Base-by-base conservation (phyloP, 2,888 invertebrate genomes). In the Antheraea yamamai region DNA sequence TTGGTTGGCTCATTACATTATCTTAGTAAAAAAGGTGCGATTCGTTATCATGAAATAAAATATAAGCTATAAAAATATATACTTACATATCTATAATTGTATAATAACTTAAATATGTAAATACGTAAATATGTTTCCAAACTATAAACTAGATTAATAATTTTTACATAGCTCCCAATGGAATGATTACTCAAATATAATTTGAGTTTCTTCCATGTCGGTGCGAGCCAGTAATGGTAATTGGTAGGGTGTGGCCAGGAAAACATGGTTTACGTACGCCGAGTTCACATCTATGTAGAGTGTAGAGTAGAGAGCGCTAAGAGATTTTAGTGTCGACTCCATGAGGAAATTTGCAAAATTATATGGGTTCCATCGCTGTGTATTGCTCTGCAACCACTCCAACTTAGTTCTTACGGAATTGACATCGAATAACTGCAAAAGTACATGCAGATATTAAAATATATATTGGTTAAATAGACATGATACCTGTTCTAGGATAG, bases 201-300 rank as follows among this genome's bases (percentile, higher is more conserved):
- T 92, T 91, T 86, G 88, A 90, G 88, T 89, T 91, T 87, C 88
- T 88, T 91, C 86, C 86, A 86, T 84, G 85, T 86, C 58, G 87
- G 83, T 85, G 88, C 84, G 84, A 84, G 87, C 84, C 82, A 87
- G 89, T 92, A 89, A 91, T 91, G 88, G 88, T 93, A 92, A 93
- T 92, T 91, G 91, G 81, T 80, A 80, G 90, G 91, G 92, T 85
- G 91, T 89, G 91, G 87, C 87, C 86, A 86, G 86, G 88, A 84
- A 88, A 87, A 89, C 85, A 87, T 85, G 84, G 85, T 85, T 86
- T 85, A 86, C 83, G 82, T 81, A 79, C 82, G 80, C 78, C 81
- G 81, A 82, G 73, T 74, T 75, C 76, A 79, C 75, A 72, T 74
- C 72, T 72, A 70, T 39, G 71, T 23, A 77, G 76, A 72, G 35